These are phyloP conservation scores for Macroglossus sobrinus DNA, from an alignment of 2,113 vertebrate species.

Conservation along the genomic window DNA sequence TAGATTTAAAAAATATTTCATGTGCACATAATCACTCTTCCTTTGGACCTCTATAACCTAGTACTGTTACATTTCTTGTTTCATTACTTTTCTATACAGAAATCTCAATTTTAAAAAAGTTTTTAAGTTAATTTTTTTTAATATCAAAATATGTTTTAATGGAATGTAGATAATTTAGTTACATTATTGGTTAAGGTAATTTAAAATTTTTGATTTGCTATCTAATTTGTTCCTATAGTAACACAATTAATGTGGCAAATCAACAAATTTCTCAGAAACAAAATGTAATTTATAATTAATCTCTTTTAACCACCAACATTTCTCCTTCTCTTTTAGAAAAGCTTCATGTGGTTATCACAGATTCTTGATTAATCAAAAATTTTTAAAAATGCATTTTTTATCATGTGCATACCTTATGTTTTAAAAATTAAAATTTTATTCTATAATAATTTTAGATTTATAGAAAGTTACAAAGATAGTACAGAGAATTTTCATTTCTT, in stretches of 20 bases:
- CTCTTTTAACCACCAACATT: background rate
- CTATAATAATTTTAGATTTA: background rate
- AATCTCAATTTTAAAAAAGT: background rate
- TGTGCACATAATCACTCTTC: background rate
- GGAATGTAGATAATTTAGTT: background rate
- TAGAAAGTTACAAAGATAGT: background rate
- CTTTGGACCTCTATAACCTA: background rate
- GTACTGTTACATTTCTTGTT: background rate
- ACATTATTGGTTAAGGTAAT: background rate
- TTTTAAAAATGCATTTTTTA: background rate
- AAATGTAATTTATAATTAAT: background rate
- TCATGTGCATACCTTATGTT: background rate
- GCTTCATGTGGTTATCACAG: background rate
- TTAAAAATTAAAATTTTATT: constrained; percentile 2
- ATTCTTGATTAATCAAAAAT: background rate
- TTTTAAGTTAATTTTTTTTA: background rate
- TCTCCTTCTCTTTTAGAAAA: background rate
- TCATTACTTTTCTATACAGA: background rate
- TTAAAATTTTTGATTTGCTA: background rate
- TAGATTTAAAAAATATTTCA: background rate
- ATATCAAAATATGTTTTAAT: background rate
- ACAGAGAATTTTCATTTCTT: background rate
- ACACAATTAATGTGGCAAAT: background rate
- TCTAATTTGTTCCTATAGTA: background rate
- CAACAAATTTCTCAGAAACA: background rate